Evolutionary conservation across 2,888 invertebrate genomes (phyloP).

Genomic region (Desoria tigrina): DNA sequence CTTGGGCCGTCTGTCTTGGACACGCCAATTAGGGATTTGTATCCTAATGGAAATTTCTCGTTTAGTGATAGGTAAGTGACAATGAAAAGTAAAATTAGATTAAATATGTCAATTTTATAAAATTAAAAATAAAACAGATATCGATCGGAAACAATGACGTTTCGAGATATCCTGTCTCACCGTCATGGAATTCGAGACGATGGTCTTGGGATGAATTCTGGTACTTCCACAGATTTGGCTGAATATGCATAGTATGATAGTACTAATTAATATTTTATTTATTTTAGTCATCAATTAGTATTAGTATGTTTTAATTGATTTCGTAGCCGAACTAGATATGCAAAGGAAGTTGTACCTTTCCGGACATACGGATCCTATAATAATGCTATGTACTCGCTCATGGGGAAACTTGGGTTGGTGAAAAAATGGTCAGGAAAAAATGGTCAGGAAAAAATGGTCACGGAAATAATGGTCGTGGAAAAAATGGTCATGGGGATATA

Average conservation of each 20-base stretch:
- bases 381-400: neutral
- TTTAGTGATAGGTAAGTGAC: conserved; percentile 1
- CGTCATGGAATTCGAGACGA: neutral
- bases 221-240: neutral
- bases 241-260: neutral
- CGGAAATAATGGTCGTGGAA: too few relatives aligned
- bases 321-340: neutral
- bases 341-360: neutral
- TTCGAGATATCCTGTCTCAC: neutral
- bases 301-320: neutral
- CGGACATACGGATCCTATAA: neutral
- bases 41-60: neutral
- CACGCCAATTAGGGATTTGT: neutral
- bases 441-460: too few relatives aligned
- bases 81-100: neutral
- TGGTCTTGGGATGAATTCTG: neutral
- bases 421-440: too few relatives aligned
- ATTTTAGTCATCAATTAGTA: neutral
- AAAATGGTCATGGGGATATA: too few relatives aligned
- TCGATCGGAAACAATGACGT: neutral
- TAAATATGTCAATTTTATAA: neutral
- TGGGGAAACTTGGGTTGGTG: neutral
- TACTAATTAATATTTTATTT: neutral
- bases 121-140: neutral
- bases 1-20: neutral